Conservation (phyloP, 2,888 invertebrate genomes). For the Nemapogon koenigi region DNA sequence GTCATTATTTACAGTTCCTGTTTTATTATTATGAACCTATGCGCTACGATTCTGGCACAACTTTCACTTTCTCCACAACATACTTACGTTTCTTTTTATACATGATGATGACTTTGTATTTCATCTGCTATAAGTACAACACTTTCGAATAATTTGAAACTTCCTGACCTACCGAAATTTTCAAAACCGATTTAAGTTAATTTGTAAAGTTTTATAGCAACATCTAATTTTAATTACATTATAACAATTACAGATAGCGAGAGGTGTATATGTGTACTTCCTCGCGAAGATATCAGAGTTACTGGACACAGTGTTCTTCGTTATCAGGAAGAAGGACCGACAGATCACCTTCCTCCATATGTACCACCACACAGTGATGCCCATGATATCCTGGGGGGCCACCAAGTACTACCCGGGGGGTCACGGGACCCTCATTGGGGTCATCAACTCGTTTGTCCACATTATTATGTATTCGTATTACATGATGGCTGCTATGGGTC, state of each 20-base stretch:
- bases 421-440: constrained; percentile 89
- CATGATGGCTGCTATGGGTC: constrained; percentile 87
- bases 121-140: too few species aligned
- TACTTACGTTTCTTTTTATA: too few species aligned
- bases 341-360: constrained; percentile 92
- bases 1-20: too few species aligned
- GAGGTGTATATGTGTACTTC: constrained; percentile 85
- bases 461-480: constrained; percentile 95
- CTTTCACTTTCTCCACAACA: too few species aligned
- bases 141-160: too few species aligned
- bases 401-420: constrained; percentile 88
- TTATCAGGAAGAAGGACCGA: constrained; percentile 87
- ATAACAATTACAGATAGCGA: constrained; percentile 62
- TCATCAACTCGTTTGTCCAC: constrained; percentile 93
- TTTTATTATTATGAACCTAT: too few species aligned
- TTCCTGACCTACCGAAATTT: too few species aligned
- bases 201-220: too few species aligned
- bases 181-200: too few species aligned
- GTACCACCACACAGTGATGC: constrained; percentile 96
- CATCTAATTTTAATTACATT: too few species aligned
- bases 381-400: constrained; percentile 91
- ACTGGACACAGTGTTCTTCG: constrained; percentile 92
- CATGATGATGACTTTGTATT: too few species aligned
- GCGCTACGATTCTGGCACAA: too few species aligned
- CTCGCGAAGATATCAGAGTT: constrained; percentile 90